Evolutionary conservation across 2,888 invertebrate genomes (phyloP), one percentile per base, ranked within the genome.

Genomic region (Cerastoderma edule): DNA sequence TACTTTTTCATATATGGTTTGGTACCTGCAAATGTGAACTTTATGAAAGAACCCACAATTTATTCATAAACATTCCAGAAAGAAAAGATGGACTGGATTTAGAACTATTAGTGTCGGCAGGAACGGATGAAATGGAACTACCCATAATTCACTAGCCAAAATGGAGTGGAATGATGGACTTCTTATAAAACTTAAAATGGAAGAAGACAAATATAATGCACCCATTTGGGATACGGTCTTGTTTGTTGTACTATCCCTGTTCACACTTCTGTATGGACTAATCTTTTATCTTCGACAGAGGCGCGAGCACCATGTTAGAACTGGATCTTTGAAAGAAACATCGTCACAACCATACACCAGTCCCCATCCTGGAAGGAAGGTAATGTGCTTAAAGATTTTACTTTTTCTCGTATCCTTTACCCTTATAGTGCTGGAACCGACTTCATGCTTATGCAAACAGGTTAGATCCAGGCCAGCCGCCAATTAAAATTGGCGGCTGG

Each of bases 251-350:
- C 39, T 85, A 8, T 71, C 72, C 1, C 32, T 84, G 24, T 65
- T 83, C 39, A 70, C 87, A 19, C 28, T 84, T 53, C 73, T 82
- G 33, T 85, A 83, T 66, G 69, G 78, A 22, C 68, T 85, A 54
- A 72, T 84, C 72, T 83, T 86, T 73, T 86, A 82, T 78, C 83
- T 84, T 67, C 88, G 83, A 68, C 89, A 90, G 85, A 88, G 88
- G 74, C 88, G 90, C 71, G 86, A 87, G 69, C 89, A 86, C 72
- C 84, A 88, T 82, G 81, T 86, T 28, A 70, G 88, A 44, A 83
- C 85, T 39, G 89, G 87, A 22, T 89, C 89, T 10, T 44, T 90
- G 39, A 88, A 89, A 66, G 78, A 84, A 73, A 68, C 80, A 30
- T 67, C 84, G 28, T 75, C 75, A 66, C 76, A 86, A 63, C 81